Evolutionary conservation across 2,888 invertebrate species (phyloP).

Genomic region (Subacronicta megacephala): DNA sequence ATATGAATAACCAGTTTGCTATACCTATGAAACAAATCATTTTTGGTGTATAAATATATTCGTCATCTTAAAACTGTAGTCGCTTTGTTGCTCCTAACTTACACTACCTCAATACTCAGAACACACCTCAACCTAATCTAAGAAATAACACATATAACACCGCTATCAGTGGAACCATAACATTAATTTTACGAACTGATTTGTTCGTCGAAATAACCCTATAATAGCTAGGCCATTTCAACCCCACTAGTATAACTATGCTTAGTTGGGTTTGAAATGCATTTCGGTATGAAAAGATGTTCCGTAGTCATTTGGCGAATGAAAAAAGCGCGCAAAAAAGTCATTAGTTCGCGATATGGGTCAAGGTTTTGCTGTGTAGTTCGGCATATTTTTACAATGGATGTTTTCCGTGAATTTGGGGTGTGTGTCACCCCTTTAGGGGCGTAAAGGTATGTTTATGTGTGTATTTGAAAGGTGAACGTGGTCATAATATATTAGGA

Average conservation of each 20-base stretch:
- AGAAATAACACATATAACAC: constrained; percentile 27
- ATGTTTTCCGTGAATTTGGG: constrained; percentile 35
- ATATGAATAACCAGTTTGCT: too few relatives aligned
- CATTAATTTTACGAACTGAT: constrained; percentile 50
- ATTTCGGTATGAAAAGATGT: constrained; percentile 39
- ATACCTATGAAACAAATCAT: background rate
- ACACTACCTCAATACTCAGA: constrained; percentile 16
- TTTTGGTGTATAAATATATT: background rate
- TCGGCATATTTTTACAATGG: constrained; percentile 51
- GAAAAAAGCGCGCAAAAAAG: constrained; percentile 25
- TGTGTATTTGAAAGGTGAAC: constrained; percentile 52
- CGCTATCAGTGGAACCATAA: constrained; percentile 42
- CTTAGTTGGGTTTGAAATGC: constrained; percentile 37
- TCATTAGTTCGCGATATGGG: constrained; percentile 49
- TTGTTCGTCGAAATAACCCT: constrained; percentile 56
- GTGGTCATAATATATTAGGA: constrained; percentile 48
- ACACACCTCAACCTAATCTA: constrained; percentile 44
- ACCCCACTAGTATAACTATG: constrained; percentile 21
- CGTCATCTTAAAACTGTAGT: background rate
- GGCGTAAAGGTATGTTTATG: constrained; percentile 42
- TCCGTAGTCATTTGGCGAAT: constrained; percentile 27
- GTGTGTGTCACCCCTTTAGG: constrained; percentile 46
- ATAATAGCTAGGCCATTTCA: constrained; percentile 47
- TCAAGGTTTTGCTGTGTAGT: constrained; percentile 44
- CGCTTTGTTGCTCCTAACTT: background rate